Base-by-base conservation (phyloP, 1,140 invertebrate species). In the Drosophila serrata region DNA sequence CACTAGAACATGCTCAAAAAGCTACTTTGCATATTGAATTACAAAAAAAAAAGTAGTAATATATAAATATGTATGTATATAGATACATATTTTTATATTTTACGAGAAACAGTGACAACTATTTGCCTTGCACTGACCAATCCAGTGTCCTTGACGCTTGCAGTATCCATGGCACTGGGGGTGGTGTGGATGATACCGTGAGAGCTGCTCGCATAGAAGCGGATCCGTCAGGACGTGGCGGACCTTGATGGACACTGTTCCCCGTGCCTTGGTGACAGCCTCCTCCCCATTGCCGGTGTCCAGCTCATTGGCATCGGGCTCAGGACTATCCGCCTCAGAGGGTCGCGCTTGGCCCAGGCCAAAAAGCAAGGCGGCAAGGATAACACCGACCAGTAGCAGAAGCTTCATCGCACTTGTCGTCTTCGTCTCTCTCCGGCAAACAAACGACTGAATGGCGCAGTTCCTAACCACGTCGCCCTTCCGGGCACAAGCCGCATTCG, bases 141-240 rank as follows among this genome's bases (percentile, higher is more conserved):
- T 82, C 91, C 91, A 92, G 37, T 92, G 91, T 15, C 91, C 79
- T 35, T 92, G 74, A 1, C 72, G 62, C 55, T 81, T 80, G 74
- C 91, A 92, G 68, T 92, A 92, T n/a, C 68, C 53, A 37, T 91
- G 75, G 43, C 91, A 92, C 39, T 74, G 82, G 29, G 91, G 91
- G 43, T 77, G 86, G 24, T 92, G 91, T 0, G 91, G 91, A 64
- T 85, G 80, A 35, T 82, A 78, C 11, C 67, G 78, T 0, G 88
- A 92, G 0, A 55, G 58, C 49, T 73, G 73, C 55, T 58, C 49
- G 65, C 91, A 92, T 17, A 91, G 61, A 1, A 57, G 74, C 3
- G 79, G 73, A 68, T 92, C 85, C 58, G 77, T 69, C 42, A 75
- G 72, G 7, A 87, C 80, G 22, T 85, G 91, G 1, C 91, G 82